Base-by-base conservation (phyloP, 2,113 vertebrate species). In the Riparia riparia region DNA sequence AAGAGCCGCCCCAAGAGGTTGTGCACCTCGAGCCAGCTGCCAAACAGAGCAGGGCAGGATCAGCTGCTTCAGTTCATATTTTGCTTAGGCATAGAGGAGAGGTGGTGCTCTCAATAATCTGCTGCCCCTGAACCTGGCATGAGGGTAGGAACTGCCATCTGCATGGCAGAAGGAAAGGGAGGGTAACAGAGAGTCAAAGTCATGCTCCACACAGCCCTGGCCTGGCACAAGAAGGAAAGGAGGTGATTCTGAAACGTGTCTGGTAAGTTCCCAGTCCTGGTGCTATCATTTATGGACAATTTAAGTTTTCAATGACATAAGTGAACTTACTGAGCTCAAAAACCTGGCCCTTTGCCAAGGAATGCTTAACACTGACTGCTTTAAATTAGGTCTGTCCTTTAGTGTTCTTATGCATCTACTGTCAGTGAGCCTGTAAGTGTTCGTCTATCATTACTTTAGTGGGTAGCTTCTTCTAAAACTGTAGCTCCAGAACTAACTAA, bases 371-470 rank as follows among this genome's bases (percentile, higher is more conserved):
- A 68, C 17, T 32, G 50, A 86, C 79, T 79, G 50, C 81, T 87
- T 91, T 87, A 73, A 57, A 87, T 82, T 60, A 85, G 53, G 17
- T 74, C 72, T 92, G 60, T 86, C 84, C 73, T 87, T 61, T 69
- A 84, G 82, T 53, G 39, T 24, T 83, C 81, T 68, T 82, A 76
- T 26, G 11, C 19, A 6, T 42, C 66, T 74, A 50, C 50, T 71
- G 25, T 45, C 73, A 53, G 61, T 29, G 26, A 89, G 21, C 20
- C 61, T 82, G 15, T 21, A 76, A 85, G 45, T 21, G 25, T 77
- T 85, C 87, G 65, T 31, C 63, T 37, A 12, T 37, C 77, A 73
- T 54, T 66, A 26, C 69, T 90, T 86, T 49, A 20, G 39, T 60
- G 34, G 31, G 14, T 68, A n/a, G 8, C 78, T 70, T 26, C 56